A percentile compares a stretch with the other conserved stretches of the same genome.
phyloP scores from a whole-genome alignment of 1,140 invertebrate genomes.

The Drosophila saltans region DNA sequence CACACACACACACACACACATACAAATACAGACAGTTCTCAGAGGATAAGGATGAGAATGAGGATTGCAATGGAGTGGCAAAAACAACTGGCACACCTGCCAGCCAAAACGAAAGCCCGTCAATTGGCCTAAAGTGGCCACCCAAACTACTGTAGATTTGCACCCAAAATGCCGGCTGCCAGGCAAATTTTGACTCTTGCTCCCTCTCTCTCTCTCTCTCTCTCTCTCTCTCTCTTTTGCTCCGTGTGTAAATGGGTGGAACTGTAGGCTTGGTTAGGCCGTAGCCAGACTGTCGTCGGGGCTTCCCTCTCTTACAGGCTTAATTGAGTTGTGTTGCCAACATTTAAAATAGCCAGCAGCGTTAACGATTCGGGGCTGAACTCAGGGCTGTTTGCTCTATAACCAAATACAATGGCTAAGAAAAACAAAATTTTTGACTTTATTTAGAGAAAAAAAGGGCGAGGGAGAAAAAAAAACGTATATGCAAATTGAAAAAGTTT shows the following conservation, averaged over 20 bases:
- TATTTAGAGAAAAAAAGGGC: background rate
- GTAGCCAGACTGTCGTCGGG: slow-evolving; percentile 5
- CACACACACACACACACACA: slow-evolving; percentile 2
- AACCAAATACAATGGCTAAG: slow-evolving; percentile 20
- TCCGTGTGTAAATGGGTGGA: slow-evolving; percentile 29
- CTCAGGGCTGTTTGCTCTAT: background rate
- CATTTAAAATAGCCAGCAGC: slow-evolving; percentile 72
- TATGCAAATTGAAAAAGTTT: slow-evolving; percentile 11
- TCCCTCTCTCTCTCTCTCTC: slow-evolving; percentile 28
- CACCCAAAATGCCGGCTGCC: slow-evolving; percentile 17
- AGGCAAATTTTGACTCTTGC: slow-evolving; percentile 6
- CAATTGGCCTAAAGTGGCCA: slow-evolving; percentile 9
- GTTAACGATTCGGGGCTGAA: slow-evolving; percentile 53
- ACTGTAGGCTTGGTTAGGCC: slow-evolving; percentile 13
- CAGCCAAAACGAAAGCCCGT: slow-evolving; percentile 22
- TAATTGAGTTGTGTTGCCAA: slow-evolving; percentile 77
- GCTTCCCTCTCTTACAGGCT: slow-evolving; percentile 45
- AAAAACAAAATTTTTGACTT: background rate
- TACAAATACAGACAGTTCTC: background rate
- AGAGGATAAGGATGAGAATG: background rate
- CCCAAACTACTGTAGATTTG: slow-evolving; percentile 57
- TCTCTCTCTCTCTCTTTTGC: slow-evolving; percentile 4
- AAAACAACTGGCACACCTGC: slow-evolving; percentile 62
- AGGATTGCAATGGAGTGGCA: slow-evolving; percentile 41
- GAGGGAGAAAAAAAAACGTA: background rate